Evolutionary conservation across 1,140 invertebrate genomes (phyloP), one percentile per base, ranked within the genome.

Genomic region (Chironomus tepperi): DNA sequence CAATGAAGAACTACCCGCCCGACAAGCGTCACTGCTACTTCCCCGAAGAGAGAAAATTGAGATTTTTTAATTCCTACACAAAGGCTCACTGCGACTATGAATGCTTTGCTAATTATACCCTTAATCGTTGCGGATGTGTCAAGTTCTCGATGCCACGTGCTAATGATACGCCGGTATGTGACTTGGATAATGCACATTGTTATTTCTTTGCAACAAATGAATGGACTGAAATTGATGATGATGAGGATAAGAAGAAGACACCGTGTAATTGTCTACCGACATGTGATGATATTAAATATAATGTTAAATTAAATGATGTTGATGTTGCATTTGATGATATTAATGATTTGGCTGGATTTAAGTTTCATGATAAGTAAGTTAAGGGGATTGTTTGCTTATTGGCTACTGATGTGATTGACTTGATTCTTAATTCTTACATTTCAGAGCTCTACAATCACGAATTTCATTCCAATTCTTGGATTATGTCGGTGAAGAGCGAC

Each of bases 71-170:
- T 76, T 87, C 87, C 3, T 93, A 93, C 78, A 92, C 90, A 0
- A 90, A 92, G 79, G 85, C 86, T 74, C 92, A 91, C 79, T 93
- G 91, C 78, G 85, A 91, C 77, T 84, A 89, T 70, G 91, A 93
- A 81, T 93, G 91, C 77, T 83, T 91, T 76, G 86, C 90, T 2
- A 92, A 93, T 81, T 91, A 86, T 75, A 93, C 91, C 0, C 82
- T 88, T 42, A 77, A 83, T 5, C 84, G 85, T 73, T 93, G 91
- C 78, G 83, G 87, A 1, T 91, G 90, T 77, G 88, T 88, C 21
- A 85, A 86, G 75, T 89, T 88, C 77, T 86, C 88, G 79, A 89
- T 90, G 88, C 89, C 89, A 74, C 86, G 89, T 89, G 79, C 86
- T 1, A 57, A 57, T 15, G 47, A 57, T 12, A 57, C 47, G 5